These are phyloP conservation scores for Sericinus montela DNA, from an alignment of 2,888 invertebrate genomes.

Conservation along the genomic window DNA sequence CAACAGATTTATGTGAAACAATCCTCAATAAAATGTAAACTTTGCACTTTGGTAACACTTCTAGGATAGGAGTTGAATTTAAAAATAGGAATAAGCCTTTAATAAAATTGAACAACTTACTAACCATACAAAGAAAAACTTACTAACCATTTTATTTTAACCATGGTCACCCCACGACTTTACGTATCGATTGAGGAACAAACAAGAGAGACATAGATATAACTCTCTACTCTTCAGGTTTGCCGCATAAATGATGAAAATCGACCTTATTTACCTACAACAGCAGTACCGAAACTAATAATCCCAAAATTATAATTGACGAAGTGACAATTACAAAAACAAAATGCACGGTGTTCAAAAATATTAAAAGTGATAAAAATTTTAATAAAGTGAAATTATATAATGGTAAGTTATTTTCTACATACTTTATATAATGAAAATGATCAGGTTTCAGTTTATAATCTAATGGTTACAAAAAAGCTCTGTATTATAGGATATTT, in stretches of 20 bases:
- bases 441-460: too few relatives aligned
- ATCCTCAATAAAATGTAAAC: too few relatives aligned
- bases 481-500: too few relatives aligned
- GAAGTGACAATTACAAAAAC: neutral
- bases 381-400: conserved; percentile 7
- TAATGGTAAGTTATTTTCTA: conserved; percentile 15
- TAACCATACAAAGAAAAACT: too few relatives aligned
- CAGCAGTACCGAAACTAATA: conserved; percentile 33
- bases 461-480: too few relatives aligned
- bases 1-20: too few relatives aligned
- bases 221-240: conserved; percentile 48
- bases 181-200: conserved; percentile 60
- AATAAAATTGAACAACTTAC: too few relatives aligned
- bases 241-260: conserved; percentile 72
- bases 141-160: neutral
- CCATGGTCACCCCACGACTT: conserved; percentile 53
- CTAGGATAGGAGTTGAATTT: too few relatives aligned
- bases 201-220: conserved; percentile 56
- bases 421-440: too few relatives aligned
- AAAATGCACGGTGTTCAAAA: neutral
- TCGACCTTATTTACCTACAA: conserved; percentile 51
- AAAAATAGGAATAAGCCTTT: too few relatives aligned
- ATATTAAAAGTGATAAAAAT: neutral
- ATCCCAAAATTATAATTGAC: conserved; percentile 21
- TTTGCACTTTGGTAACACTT: too few relatives aligned